phyloP scores from a whole-genome alignment of 1,140 invertebrate genomes.

The Danaus plexippus region DNA sequence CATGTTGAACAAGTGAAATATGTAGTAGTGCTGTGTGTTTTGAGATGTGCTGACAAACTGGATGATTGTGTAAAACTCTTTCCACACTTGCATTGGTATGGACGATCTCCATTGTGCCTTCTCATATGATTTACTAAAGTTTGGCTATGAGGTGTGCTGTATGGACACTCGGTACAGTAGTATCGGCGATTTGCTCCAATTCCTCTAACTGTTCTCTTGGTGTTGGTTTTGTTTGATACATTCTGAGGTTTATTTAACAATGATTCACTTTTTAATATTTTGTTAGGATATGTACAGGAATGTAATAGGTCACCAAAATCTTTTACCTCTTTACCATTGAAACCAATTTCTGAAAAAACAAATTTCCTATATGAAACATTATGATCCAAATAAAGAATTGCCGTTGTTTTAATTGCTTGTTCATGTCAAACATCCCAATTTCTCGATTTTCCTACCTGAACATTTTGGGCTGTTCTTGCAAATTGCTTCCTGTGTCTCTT shows the following conservation, averaged over 20 bases:
- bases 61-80: constrained; percentile 73
- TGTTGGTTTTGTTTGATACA: constrained; percentile 47
- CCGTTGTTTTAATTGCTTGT: too few relatives aligned
- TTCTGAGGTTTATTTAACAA: constrained; percentile 41
- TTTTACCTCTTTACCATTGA: constrained; percentile 13
- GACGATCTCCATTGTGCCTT: constrained; percentile 71
- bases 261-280: constrained; percentile 39
- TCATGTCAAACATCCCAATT: too few relatives aligned
- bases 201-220: constrained; percentile 49
- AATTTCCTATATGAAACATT: too few relatives aligned
- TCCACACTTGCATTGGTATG: constrained; percentile 73
- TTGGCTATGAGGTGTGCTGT: constrained; percentile 64
- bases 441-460: too few relatives aligned
- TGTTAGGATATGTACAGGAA: constrained; percentile 45
- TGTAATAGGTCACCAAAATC: constrained; percentile 12
- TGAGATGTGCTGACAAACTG: constrained; percentile 63
- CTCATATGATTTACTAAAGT: constrained; percentile 64
- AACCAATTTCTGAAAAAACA: too few relatives aligned
- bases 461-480: too few relatives aligned
- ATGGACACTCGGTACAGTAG: constrained; percentile 59
- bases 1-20: constrained; percentile 75
- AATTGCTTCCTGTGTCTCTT: too few relatives aligned
- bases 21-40: constrained; percentile 63
- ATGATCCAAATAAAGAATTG: too few relatives aligned
- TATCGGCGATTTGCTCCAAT: constrained; percentile 49